These are phyloP conservation scores for Podarcis lilfordi DNA, from an alignment of 2,797 vertebrate species.

Conservation along the genomic window DNA sequence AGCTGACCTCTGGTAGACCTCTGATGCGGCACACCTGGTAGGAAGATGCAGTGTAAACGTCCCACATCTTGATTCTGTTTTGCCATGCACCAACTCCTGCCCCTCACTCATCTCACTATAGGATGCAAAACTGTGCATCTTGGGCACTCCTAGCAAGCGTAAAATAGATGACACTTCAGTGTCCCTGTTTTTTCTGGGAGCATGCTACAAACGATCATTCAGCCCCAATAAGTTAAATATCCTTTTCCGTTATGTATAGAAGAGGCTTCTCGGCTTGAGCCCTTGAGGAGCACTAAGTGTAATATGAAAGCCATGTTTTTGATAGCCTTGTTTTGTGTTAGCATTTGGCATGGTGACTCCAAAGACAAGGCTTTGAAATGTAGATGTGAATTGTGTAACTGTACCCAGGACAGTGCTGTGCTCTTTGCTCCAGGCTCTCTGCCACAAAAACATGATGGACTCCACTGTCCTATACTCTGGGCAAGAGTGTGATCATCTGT, in stretches of 20 bases:
- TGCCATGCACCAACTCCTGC: neutral
- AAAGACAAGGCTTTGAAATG: slow-evolving; percentile 16
- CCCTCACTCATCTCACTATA: neutral
- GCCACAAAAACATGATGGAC: neutral
- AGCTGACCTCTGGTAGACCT: slow-evolving; percentile 1
- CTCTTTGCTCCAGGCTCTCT: neutral
- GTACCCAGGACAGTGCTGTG: neutral
- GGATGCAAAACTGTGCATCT: slow-evolving; percentile 3
- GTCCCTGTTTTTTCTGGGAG: slow-evolving; percentile 13
- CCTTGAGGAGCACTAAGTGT: slow-evolving; percentile 45
- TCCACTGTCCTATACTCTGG: neutral
- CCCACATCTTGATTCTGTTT: neutral
- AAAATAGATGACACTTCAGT: slow-evolving; percentile 14
- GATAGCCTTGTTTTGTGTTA: slow-evolving; percentile 42
- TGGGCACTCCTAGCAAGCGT: slow-evolving; percentile 16
- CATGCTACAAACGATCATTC: slow-evolving; percentile 60
- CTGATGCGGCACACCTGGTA: neutral
- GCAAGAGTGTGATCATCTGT: neutral
- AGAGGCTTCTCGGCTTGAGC: slow-evolving; percentile 49
- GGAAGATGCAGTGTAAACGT: slow-evolving; percentile 7
- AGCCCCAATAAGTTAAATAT: slow-evolving; percentile 53
- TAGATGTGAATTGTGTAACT: neutral
- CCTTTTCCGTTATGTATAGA: slow-evolving; percentile 41
- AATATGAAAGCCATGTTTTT: slow-evolving; percentile 53
- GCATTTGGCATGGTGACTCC: slow-evolving; percentile 33